Base-by-base conservation (phyloP, 1,140 invertebrate genomes). In the Pantala flavescens region DNA sequence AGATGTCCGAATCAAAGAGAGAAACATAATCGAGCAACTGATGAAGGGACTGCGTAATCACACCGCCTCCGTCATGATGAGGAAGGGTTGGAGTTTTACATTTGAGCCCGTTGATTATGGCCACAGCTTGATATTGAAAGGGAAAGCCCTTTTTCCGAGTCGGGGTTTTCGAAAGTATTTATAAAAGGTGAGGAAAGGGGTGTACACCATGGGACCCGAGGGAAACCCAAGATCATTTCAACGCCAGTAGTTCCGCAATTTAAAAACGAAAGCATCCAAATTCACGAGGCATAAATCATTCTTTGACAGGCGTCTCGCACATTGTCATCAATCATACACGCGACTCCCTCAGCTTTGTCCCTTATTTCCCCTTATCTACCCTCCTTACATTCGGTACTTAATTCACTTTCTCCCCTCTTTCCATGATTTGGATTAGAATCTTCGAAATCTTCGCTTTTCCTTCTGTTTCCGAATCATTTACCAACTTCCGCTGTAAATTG, bases 241-340 rank as follows among this genome's bases (percentile, higher is more conserved):
- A 63, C 49, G 49, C 49, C 49, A 63, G 49, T 63, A 63, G 49
- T 63, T 63, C 49, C 49, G 49, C 49, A 63, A 63, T 63, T 63
- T 63, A 63, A 63, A 63, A 63, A 63, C 49, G 49, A 63, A 63
- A 16, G 49, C 49, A 63, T 63, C 49, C 49, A 63, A 63, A 63
- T 63, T 63, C 49, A 63, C 49, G 49, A 63, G 49, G 49, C 49
- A 63, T 63, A 63, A 63, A 63, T 63, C 49, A 63, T 63, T 12
- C 49, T 63, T 63, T 63, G 49, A 63, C 49, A 63, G 49, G 49
- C 49, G 12, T 63, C 49, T 12, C 14, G 12, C 12, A 63, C 49
- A 63, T 63, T 63, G 49, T 63, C 49, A 63, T 63, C 49, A 63
- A 63, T 63, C 49, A 63, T 63, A 63, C 49, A 63, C 49, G 49